phyloP scores from a whole-genome alignment of 30 jellyfish, hydroid and myxozoan species.

The Clytia hemisphaerica region DNA sequence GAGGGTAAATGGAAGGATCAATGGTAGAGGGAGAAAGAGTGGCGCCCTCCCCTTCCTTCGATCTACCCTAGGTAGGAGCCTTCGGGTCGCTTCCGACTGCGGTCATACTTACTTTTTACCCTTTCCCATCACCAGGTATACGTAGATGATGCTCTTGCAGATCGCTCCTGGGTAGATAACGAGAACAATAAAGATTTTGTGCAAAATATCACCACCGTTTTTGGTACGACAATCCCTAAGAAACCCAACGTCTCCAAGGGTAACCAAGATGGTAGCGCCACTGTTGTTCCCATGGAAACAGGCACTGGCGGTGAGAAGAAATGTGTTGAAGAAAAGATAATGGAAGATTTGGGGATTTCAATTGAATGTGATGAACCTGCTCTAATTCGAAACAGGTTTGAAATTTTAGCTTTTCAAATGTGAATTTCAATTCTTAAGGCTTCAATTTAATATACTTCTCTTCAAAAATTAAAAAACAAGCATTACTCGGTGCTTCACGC shows the following conservation, averaged over 20 bases:
- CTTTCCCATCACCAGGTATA: conserved; percentile 39
- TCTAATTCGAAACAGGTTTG: conserved; percentile 25
- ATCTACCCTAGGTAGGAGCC: too few relatives aligned
- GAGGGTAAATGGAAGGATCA: too few relatives aligned
- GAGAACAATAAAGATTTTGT: conserved; percentile 77
- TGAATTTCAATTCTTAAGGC: too few relatives aligned
- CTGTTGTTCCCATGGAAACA: not conserved
- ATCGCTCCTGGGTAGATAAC: conserved; percentile 92
- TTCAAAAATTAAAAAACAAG: too few relatives aligned
- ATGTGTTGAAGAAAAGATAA: conserved; percentile 57
- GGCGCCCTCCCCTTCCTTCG: too few relatives aligned
- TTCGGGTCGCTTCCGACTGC: too few relatives aligned
- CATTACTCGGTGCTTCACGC: too few relatives aligned
- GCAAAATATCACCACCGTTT: conserved; percentile 72
- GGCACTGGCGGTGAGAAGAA: conserved; percentile 29
- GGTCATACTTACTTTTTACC: too few relatives aligned
- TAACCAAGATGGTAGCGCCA: not conserved
- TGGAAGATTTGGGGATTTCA: conserved; percentile 68
- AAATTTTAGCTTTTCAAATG: too few relatives aligned
- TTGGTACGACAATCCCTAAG: conserved; percentile 82
- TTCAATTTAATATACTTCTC: too few relatives aligned
- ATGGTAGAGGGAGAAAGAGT: too few relatives aligned
- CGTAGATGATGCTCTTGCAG: conserved; percentile 98
- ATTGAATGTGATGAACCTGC: conserved; percentile 56
- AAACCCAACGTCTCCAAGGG: conserved; percentile 28